Evolutionary conservation across 2,888 invertebrate genomes (phyloP).

Genomic region (Romanomermis culicivorax): DNA sequence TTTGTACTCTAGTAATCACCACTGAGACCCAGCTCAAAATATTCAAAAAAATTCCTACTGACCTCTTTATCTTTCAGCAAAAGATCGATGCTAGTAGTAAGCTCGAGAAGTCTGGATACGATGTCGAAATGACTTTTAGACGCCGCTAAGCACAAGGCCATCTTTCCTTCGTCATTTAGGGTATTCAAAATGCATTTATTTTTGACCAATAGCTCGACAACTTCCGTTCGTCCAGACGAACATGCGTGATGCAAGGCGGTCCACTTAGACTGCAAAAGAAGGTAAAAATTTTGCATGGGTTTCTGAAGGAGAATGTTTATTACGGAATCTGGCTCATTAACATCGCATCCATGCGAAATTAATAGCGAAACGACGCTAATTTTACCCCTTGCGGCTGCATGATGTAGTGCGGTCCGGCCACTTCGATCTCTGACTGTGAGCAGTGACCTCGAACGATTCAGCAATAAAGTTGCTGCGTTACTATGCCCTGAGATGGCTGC

Average conservation of each 20-base stretch:
- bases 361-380: background rate
- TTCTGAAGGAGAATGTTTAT: no score
- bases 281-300: no score
- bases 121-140: slow-evolving; percentile 78
- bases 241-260: slow-evolving; percentile 76
- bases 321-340: no score
- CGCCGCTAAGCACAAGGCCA: slow-evolving; percentile 84
- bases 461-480: no score
- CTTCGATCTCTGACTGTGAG: background rate
- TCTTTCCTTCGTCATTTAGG: slow-evolving; percentile 83
- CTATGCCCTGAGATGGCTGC: no score
- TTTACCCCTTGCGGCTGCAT: background rate
- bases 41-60: no score
- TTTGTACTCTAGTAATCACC: no score
- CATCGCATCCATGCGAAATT: no score
- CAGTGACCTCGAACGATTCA: background rate
- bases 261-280: slow-evolving; percentile 33
- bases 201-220: slow-evolving; percentile 50
- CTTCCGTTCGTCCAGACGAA: slow-evolving; percentile 57
- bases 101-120: no score
- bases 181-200: slow-evolving; percentile 98
- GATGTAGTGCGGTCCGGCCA: background rate
- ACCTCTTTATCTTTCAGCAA: no score
- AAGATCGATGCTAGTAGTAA: no score
- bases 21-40: no score